Evolutionary conservation across 92 coral and sea anemone species (phyloP), one percentile per base, ranked within the genome.

Genomic region (Diadumene lineata): DNA sequence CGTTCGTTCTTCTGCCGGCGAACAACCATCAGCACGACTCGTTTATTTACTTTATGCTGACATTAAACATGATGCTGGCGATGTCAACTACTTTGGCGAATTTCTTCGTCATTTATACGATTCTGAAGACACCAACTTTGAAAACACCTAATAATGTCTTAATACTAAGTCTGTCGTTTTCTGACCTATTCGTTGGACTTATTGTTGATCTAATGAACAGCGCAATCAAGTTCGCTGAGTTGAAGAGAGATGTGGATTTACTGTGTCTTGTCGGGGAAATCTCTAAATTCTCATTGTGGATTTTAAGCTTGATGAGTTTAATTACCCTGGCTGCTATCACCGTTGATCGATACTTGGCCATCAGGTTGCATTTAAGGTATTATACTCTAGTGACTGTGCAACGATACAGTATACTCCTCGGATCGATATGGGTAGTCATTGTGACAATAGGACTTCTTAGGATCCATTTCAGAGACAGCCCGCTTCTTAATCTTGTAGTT

Each of bases 61-160:
- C 48, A 16, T 2, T 68, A 15, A 43, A 68, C 43, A 21, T 43
- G 22, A 24, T 68, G 22, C 13, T 44, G 2, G 30, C 73, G 10
- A 10, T 25, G 10, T 24, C 48, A 7, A 30, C 58, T 16, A 3
- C 32, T 29, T 7, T n/a, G 22, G 48, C 55, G 19, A 68, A 68
- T 29, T n/a, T 68, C 33, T 0, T 44, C 58, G 73, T 46, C 32
- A 48, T 68, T 28, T 68, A 25, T 60, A 68, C 73, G 18, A 68
- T 68, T 19, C 8, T 51, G 13, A 50, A 51, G 32, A 68, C 73
- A 7, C 73, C 73, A 43, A 21, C 57, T 43, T 51, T 68, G 8
- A 24, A 29, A 28, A 68, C 73, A 13, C 73, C 73, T n/a, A 33
- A 31, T 17, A 68, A 68, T 17, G 48, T 68, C 4, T 60, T 68